phyloP scores from a whole-genome alignment of 2,113 vertebrate genomes.

The Proteles cristata region DNA sequence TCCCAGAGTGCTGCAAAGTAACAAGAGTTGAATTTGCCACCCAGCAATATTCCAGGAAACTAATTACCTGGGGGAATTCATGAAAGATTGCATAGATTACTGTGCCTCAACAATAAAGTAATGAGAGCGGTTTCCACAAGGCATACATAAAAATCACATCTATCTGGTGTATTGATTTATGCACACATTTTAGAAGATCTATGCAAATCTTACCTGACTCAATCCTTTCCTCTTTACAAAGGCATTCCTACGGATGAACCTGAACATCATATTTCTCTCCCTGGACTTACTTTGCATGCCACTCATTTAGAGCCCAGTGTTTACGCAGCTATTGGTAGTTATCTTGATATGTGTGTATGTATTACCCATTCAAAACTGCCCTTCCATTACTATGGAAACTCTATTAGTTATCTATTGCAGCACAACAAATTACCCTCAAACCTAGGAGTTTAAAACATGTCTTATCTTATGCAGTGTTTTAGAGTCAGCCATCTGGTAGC shows the following conservation, averaged over 20 bases:
- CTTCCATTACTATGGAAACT: not conserved
- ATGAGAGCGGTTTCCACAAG: slow-evolving; percentile 44
- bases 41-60: slow-evolving; percentile 63
- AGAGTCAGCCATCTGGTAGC: not conserved
- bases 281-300: not conserved
- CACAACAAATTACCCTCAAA: not conserved
- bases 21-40: slow-evolving; percentile 50
- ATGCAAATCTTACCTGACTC: slow-evolving; percentile 60
- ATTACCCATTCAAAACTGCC: not conserved
- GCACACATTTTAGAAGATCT: slow-evolving; percentile 53
- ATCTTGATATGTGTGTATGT: not conserved
- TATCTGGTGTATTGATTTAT: slow-evolving; percentile 59
- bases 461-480: not conserved
- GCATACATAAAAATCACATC: slow-evolving; percentile 60
- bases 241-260: not conserved
- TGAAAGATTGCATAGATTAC: slow-evolving; percentile 56
- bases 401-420: not conserved
- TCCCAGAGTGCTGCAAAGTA: slow-evolving; percentile 24
- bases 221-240: slow-evolving; percentile 47
- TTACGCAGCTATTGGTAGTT: not conserved
- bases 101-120: slow-evolving; percentile 58
- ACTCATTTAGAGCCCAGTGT: not conserved
- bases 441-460: not conserved
- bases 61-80: slow-evolving; percentile 62
- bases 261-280: slow-evolving; percentile 34